A percentile compares a stretch with the other conserved stretches of the same genome.
phyloP scores from a whole-genome alignment of 2,113 vertebrate genomes.

The Rhineura floridana region DNA sequence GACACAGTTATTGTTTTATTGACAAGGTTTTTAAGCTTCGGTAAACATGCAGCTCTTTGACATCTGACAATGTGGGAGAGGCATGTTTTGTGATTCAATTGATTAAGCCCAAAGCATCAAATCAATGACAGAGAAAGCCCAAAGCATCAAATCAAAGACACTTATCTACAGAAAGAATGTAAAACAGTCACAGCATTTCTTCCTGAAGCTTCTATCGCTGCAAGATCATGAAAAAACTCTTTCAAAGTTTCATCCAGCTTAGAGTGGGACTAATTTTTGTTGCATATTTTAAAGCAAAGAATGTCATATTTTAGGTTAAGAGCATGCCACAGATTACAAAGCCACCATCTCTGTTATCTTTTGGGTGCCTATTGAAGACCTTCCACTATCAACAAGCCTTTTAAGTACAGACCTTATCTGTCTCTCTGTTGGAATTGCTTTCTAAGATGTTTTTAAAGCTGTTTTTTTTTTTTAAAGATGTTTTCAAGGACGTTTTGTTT shows the following conservation, averaged over 20 bases:
- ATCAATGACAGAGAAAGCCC: neutral
- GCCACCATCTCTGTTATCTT: neutral
- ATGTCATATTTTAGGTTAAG: neutral
- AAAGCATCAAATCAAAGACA: neutral
- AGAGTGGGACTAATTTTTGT: neutral
- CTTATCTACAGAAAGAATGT: neutral
- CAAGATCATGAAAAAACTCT: neutral
- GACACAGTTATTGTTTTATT: conserved; percentile 8
- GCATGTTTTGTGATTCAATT: conserved; percentile 3
- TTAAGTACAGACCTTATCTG: too few species aligned
- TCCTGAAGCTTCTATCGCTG: neutral
- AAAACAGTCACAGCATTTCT: neutral
- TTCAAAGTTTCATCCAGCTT: neutral
- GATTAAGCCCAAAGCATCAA: neutral
- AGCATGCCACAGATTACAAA: neutral
- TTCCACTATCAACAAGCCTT: too few species aligned
- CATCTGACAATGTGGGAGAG: neutral
- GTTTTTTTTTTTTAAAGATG: too few species aligned
- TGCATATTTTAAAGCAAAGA: neutral
- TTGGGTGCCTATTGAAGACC: too few species aligned
- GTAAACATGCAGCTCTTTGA: conserved; percentile 2
- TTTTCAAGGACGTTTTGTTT: too few species aligned
- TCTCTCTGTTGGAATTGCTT: too few species aligned
- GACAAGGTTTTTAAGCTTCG: conserved; percentile 3
- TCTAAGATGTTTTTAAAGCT: too few species aligned